Conservation (phyloP, 92 coral and sea anemone species). For the Muricea muricata region DNA sequence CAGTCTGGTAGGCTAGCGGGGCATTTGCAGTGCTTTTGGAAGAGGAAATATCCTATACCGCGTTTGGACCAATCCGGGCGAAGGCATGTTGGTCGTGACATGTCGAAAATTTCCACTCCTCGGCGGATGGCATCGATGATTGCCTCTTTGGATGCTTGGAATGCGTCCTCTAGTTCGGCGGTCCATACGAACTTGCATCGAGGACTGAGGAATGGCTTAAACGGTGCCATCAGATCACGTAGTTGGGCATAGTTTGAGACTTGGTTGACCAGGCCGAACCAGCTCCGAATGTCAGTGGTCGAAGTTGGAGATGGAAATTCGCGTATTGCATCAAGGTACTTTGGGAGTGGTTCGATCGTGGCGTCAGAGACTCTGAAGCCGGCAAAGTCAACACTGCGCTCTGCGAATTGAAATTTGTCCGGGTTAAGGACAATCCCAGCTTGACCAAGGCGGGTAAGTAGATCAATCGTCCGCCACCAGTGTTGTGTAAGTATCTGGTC, state of each 20-base stretch:
- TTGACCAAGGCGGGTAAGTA: slow-evolving; percentile 78
- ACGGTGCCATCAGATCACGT: slow-evolving; percentile 45
- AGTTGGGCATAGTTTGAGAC: slow-evolving; percentile 51
- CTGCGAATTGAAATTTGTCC: slow-evolving; percentile 61
- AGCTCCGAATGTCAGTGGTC: slow-evolving; percentile 73
- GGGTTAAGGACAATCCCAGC: slow-evolving; percentile 72
- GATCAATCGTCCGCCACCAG: slow-evolving; percentile 76
- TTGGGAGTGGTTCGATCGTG: slow-evolving; percentile 75
- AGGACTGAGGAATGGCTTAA: slow-evolving; percentile 48
- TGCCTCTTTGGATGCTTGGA: slow-evolving; percentile 13
- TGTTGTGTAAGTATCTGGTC: slow-evolving; percentile 73
- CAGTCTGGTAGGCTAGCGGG: slow-evolving; percentile 70
- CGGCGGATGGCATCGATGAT: slow-evolving; percentile 41
- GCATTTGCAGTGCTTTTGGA: slow-evolving; percentile 78
- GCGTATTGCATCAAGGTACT: slow-evolving; percentile 71
- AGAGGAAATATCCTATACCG: slow-evolving; percentile 73
- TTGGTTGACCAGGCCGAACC: slow-evolving; percentile 75
- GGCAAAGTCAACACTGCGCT: slow-evolving; percentile 61
- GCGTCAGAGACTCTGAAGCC: slow-evolving; percentile 70
- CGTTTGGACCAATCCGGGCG: slow-evolving; percentile 77
- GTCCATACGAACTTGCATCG: slow-evolving; percentile 41
- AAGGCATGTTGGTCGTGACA: slow-evolving; percentile 69
- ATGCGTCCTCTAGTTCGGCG: slow-evolving; percentile 31
- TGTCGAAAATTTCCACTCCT: slow-evolving; percentile 76
- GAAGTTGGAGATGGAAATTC: slow-evolving; percentile 76